These are phyloP conservation scores for Macroramphosus scolopax DNA, from an alignment of 2,797 vertebrate genomes.

Conservation along the genomic window DNA sequence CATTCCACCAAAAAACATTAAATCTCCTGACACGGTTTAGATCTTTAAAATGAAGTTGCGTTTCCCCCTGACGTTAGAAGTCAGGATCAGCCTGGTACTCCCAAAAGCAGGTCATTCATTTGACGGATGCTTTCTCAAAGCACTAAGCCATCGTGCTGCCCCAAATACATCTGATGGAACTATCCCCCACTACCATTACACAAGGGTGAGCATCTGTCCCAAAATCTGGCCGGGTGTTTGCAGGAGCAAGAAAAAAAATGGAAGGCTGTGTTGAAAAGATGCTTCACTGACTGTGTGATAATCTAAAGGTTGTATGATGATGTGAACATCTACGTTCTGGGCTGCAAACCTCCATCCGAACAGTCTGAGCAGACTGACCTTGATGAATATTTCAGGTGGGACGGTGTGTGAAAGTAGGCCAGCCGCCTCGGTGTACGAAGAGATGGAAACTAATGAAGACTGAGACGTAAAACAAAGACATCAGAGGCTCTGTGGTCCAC, in stretches of 20 bases:
- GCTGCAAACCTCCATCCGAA: slow-evolving; percentile 13
- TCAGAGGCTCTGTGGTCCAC: slow-evolving; percentile 2
- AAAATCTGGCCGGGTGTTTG: slow-evolving; percentile 6
- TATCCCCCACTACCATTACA: slow-evolving; percentile 19
- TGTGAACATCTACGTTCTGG: background rate
- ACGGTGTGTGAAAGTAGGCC: slow-evolving; percentile 69
- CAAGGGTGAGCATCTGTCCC: slow-evolving; percentile 31
- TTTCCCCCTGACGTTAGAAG: background rate
- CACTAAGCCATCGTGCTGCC: slow-evolving; percentile 42
- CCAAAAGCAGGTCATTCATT: slow-evolving; percentile 39
- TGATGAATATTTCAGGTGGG: slow-evolving; percentile 76
- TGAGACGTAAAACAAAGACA: slow-evolving; percentile 16
- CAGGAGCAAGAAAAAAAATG: slow-evolving; percentile 10
- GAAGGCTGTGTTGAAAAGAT: background rate
- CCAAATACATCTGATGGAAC: slow-evolving; percentile 34
- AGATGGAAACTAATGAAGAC: slow-evolving; percentile 11
- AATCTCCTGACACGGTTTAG: background rate
- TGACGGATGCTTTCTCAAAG: slow-evolving; percentile 28
- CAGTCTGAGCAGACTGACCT: slow-evolving; percentile 55
- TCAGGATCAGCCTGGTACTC: slow-evolving; percentile 3
- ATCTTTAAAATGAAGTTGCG: background rate
- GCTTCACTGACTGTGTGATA: too few species aligned
- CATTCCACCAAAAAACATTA: background rate
- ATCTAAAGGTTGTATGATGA: too few species aligned
- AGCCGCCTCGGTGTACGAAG: slow-evolving; percentile 34